A percentile compares a stretch with the other conserved stretches of the same genome.
Conservation (phyloP, 2,797 vertebrate species). For the Ispidina picta region DNA sequence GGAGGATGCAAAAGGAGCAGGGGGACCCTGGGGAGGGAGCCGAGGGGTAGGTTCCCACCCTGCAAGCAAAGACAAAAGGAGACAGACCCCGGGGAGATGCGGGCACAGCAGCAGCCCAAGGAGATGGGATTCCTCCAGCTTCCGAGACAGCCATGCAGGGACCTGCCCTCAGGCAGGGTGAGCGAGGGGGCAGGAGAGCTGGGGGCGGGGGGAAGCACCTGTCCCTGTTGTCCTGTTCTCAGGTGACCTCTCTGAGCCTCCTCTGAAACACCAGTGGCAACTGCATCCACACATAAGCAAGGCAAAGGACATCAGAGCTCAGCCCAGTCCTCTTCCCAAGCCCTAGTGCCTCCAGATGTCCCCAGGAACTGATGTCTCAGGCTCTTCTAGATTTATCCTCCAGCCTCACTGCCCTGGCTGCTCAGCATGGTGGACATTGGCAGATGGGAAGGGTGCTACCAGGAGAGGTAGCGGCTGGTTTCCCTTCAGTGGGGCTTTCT, state of each 20-base stretch:
- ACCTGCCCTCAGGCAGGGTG: not conserved
- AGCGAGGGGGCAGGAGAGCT: not conserved
- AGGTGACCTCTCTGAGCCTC: not conserved
- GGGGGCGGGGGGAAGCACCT: not conserved
- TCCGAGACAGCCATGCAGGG: not conserved
- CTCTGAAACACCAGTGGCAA: not conserved
- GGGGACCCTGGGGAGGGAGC: not conserved
- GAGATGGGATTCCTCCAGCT: not conserved
- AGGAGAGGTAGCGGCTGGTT: not conserved
- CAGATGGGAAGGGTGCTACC: not conserved
- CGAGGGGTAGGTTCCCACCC: not conserved
- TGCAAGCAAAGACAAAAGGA: not conserved
- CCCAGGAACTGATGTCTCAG: not conserved
- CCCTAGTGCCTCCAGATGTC: not conserved
- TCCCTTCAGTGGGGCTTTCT: not conserved
- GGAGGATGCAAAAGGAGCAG: not conserved
- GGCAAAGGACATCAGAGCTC: not conserved
- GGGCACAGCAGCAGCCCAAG: not conserved
- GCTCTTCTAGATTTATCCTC: not conserved
- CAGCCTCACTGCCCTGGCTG: not conserved
- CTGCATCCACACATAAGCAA: not conserved
- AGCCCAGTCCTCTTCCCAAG: not conserved
- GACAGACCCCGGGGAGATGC: accelerated
- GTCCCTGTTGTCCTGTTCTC: not conserved
- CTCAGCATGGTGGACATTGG: not conserved